phyloP scores from a whole-genome alignment of 2,113 vertebrate species.

The Ctenodactylus gundi region DNA sequence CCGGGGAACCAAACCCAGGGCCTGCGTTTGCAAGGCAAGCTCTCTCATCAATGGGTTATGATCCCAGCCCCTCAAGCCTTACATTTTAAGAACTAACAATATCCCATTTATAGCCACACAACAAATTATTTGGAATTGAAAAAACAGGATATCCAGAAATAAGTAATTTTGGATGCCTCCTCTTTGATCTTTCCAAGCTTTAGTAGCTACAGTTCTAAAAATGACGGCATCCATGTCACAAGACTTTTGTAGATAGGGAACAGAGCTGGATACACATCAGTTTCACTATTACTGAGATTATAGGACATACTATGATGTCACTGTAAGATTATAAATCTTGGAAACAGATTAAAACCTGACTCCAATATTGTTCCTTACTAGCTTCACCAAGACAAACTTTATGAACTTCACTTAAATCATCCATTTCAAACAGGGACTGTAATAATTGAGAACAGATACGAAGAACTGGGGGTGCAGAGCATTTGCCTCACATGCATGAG shows the following conservation, averaged over 20 bases:
- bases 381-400: background rate
- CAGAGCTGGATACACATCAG: background rate
- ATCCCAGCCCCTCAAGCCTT: no score
- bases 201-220: background rate
- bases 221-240: background rate
- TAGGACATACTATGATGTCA: background rate
- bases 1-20: no score
- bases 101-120: background rate
- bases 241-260: background rate
- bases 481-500: background rate
- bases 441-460: background rate
- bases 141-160: constrained; percentile 8
- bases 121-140: background rate
- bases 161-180: background rate
- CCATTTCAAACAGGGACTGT: background rate
- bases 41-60: no score
- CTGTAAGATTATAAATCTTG: background rate
- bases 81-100: background rate
- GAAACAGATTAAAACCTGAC: constrained; percentile 14
- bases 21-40: no score
- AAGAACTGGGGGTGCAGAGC: no score
- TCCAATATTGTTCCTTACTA: background rate
- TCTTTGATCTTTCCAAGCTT: background rate
- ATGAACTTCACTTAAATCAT: background rate
- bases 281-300: background rate